Evolutionary conservation across 2,888 invertebrate species (phyloP).

Genomic region (Tinea pellionella): DNA sequence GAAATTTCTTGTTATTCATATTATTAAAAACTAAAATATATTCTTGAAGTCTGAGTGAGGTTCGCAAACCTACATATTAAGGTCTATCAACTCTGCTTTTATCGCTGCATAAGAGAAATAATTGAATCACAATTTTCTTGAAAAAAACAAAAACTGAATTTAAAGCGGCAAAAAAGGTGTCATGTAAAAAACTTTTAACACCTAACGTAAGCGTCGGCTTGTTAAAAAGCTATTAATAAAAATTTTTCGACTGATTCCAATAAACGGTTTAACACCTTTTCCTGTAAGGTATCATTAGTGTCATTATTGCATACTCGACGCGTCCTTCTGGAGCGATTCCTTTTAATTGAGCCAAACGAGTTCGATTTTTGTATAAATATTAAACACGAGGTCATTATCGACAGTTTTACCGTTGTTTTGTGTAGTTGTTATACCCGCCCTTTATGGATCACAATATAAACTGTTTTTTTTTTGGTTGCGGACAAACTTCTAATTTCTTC

Average conservation of each 20-base stretch:
- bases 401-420: conserved; percentile 13
- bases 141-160: conserved; percentile 16
- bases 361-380: conserved; percentile 31
- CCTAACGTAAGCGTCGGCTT: conserved; percentile 52
- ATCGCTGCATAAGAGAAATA: conserved; percentile 26
- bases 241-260: conserved; percentile 60
- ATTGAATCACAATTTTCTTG: conserved; percentile 28
- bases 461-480: conserved; percentile 8
- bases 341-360: conserved; percentile 24
- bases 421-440: conserved; percentile 5
- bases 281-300: conserved; percentile 60
- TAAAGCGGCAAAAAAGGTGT: conserved; percentile 15
- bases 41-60: background rate
- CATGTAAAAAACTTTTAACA: conserved; percentile 36
- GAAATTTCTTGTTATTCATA: background rate
- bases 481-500: conserved; percentile 3
- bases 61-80: conserved; percentile 21
- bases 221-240: conserved; percentile 67
- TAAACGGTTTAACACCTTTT: conserved; percentile 69
- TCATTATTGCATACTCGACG: conserved; percentile 43
- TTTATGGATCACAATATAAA: conserved; percentile 11
- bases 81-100: conserved; percentile 26
- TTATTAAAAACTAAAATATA: background rate
- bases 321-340: conserved; percentile 31
- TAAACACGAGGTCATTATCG: conserved; percentile 11